These are phyloP conservation scores for Phyllostomus hastatus DNA, from an alignment of 2,113 vertebrate genomes.

Conservation along the genomic window DNA sequence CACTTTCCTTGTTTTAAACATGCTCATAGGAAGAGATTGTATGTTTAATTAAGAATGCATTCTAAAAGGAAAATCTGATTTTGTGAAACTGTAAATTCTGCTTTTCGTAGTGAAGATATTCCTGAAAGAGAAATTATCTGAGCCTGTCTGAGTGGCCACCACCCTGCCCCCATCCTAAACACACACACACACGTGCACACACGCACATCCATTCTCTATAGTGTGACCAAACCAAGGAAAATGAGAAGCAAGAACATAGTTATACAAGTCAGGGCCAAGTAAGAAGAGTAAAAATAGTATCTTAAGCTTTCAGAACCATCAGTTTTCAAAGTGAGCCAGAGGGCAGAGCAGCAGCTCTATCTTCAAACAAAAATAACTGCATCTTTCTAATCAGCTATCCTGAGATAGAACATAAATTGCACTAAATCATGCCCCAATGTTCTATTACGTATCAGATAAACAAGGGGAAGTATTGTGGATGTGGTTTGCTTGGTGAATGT, in stretches of 20 bases:
- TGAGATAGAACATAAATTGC: neutral
- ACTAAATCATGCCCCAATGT: neutral
- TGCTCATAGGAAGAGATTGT: neutral
- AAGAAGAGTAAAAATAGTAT: conserved; percentile 27
- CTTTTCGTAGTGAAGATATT: neutral
- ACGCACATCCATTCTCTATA: neutral
- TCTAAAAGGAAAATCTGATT: neutral
- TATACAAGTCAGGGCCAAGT: neutral
- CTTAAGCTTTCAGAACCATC: conserved; percentile 2
- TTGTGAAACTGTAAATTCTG: neutral
- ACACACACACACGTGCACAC: neutral
- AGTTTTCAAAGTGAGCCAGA: conserved; percentile 47
- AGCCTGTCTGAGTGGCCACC: neutral
- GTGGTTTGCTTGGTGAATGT: neutral
- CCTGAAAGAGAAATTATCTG: neutral
- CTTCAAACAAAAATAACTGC: conserved; percentile 6
- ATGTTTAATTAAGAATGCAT: conserved; percentile 19
- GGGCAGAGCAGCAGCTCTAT: neutral
- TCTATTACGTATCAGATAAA: neutral
- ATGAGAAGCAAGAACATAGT: neutral
- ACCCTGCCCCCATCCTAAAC: neutral
- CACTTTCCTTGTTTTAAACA: neutral
- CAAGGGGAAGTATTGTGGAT: neutral
- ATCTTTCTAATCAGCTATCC: neutral
- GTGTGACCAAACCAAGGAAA: neutral